Evolutionary conservation across 2,888 invertebrate genomes (phyloP), one percentile per base, ranked within the genome.

Genomic region (Stegophylla sp.): DNA sequence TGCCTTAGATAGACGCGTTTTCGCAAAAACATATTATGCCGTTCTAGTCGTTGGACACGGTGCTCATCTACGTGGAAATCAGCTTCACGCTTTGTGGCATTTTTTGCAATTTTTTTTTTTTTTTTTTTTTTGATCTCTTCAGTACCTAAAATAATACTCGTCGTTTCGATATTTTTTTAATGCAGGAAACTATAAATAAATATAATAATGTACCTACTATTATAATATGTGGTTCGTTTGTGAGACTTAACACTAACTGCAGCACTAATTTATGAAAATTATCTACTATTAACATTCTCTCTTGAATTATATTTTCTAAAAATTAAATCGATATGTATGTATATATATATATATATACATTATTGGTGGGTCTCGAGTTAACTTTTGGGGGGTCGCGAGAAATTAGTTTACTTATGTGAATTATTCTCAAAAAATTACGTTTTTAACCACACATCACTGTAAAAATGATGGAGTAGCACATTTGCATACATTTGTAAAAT

Each of bases 31-130:
- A 45, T 12, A 45, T 45, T n/a, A 3, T 15, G 66, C 17, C n/a
- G 75, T 76, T 53, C 53, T 26, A 53, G 64, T 53, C 64, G 41
- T 41, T n/a, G 41, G 23, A n/a, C 56, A 23, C 56, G 23, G 64
- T 66, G 64, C n/a, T 53, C 13, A 51, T 63, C 63, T 63, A 48
- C n/a, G 53, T 66, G 75, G 53, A 64, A 66, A 76, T 53, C 13
- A 45, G 74, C 48, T 66, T 41, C 75, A 53, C 9, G 75, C 15
- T 63, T 73, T 51, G 63, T 48, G 63, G 28, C 45, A 43, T 61
- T 48, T 48, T 59, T 72, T 12, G 51, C 51, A 9, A 51, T 2
- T 26, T 59, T 17, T 59, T 26, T 34, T 34, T 7, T 7, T 34
- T 34, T 7, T 34, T 34, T n/a, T 1, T 7, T 9, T 23, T 20